Evolutionary conservation across 1,140 invertebrate genomes (phyloP).

Genomic region (Elymnias hypermnestra): DNA sequence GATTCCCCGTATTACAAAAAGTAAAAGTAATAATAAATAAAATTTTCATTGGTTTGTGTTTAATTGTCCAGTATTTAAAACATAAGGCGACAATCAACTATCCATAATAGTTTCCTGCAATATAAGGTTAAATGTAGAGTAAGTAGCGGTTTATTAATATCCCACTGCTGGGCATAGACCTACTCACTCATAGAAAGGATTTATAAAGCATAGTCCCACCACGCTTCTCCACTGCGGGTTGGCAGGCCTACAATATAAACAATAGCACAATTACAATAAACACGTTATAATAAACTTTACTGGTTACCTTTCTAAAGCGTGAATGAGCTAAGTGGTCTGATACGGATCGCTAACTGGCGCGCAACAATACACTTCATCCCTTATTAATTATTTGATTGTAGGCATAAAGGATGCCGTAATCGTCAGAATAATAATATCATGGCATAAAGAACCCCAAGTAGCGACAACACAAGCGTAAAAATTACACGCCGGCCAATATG

Average conservation of each 20-base stretch:
- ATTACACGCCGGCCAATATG: conserved; percentile 73
- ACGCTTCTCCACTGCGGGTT: too few relatives aligned
- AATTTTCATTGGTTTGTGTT: too few relatives aligned
- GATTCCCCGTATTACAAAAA: too few relatives aligned
- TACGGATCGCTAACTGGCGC: conserved; percentile 61
- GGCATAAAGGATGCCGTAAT: conserved; percentile 74
- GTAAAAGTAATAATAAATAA: too few relatives aligned
- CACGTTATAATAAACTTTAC: conserved; percentile 48
- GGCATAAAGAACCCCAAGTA: conserved; percentile 72
- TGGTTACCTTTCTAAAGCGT: conserved; percentile 48
- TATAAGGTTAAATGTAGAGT: too few relatives aligned
- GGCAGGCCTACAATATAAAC: conserved; percentile 24
- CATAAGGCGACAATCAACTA: too few relatives aligned
- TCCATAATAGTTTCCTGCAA: too few relatives aligned
- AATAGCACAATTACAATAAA: conserved; percentile 30
- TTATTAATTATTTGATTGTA: conserved; percentile 77
- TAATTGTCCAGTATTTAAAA: too few relatives aligned
- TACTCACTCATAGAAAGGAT: too few relatives aligned
- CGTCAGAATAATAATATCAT: conserved; percentile 75
- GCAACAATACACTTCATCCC: conserved; percentile 70
- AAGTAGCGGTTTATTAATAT: too few relatives aligned
- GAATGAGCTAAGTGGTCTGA: conserved; percentile 59
- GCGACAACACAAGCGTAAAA: conserved; percentile 74
- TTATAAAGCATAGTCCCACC: too few relatives aligned
- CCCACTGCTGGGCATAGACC: too few relatives aligned